Percentiles rank a stretch among this genome's conserved stretches.
These are phyloP conservation scores for Opisthograptis luteolata DNA, from an alignment of 2,888 invertebrate species.

Conservation along the genomic window DNA sequence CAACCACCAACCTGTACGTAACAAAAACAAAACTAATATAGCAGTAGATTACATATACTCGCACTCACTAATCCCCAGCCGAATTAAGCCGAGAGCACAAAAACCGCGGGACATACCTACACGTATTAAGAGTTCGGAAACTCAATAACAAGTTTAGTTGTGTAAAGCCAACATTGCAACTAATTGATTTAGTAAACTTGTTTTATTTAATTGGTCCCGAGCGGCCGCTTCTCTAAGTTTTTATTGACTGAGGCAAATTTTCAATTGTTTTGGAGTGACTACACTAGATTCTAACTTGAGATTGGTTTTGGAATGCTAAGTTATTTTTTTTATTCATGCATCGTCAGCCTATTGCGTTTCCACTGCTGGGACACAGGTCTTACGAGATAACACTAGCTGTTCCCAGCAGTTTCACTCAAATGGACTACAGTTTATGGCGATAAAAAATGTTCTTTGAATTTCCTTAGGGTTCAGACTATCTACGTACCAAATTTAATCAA, in stretches of 20 bases:
- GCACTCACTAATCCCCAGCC: constrained; percentile 30
- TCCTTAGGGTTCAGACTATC: no score
- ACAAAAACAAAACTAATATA: constrained; percentile 38
- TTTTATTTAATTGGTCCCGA: constrained; percentile 70
- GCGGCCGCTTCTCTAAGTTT: constrained; percentile 56
- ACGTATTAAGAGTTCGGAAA: constrained; percentile 63
- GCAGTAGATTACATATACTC: constrained; percentile 35
- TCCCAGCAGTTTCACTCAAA: no score
- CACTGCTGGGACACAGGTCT: no score
- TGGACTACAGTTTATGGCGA: no score
- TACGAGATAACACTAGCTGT: no score
- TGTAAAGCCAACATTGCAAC: constrained; percentile 69
- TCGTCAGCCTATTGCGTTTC: no score
- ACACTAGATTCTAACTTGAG: constrained; percentile 17
- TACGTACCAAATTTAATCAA: no score
- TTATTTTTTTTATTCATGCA: no score
- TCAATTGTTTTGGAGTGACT: constrained; percentile 45
- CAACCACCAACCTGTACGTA: constrained; percentile 11
- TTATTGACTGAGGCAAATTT: constrained; percentile 60
- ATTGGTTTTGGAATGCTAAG: background rate
- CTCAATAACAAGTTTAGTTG: constrained; percentile 71
- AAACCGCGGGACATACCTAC: constrained; percentile 32
- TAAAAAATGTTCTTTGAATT: no score
- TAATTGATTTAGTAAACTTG: constrained; percentile 75
- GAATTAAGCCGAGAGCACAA: constrained; percentile 35